A percentile compares a stretch with the other conserved stretches of the same genome.
These are phyloP conservation scores for Epirrhoe alternata DNA, from an alignment of 2,888 invertebrate genomes.

Conservation along the genomic window DNA sequence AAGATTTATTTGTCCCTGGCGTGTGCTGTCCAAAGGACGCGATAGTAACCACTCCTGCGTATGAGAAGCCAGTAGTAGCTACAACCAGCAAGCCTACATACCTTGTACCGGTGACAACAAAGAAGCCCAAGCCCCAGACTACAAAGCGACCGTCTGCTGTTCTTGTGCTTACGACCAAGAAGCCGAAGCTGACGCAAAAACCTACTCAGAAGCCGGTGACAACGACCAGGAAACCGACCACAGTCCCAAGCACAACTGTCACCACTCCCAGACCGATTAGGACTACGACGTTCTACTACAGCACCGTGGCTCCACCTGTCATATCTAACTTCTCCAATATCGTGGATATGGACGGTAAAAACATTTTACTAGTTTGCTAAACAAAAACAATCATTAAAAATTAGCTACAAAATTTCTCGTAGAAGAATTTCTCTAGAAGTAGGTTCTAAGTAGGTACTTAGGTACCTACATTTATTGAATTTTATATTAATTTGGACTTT, in stretches of 20 bases:
- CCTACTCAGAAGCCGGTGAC: conserved; percentile 38
- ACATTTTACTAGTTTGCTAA: not conserved
- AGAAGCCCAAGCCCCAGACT: conserved; percentile 59
- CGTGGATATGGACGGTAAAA: conserved; percentile 82
- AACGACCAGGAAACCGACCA: conserved; percentile 57
- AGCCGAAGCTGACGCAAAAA: conserved; percentile 54
- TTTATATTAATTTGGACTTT: not conserved
- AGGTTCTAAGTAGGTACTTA: no score
- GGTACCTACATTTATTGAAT: no score
- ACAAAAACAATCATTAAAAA: not conserved
- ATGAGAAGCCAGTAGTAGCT: conserved; percentile 66
- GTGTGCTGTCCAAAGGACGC: conserved; percentile 92
- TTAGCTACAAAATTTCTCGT: no score
- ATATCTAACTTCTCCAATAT: conserved; percentile 79
- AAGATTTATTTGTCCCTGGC: conserved; percentile 95
- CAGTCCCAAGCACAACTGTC: conserved; percentile 50
- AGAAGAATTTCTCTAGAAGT: no score
- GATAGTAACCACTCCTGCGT: conserved; percentile 58
- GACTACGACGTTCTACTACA: conserved; percentile 75
- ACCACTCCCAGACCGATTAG: conserved; percentile 61
- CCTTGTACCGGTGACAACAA: conserved; percentile 73
- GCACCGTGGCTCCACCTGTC: conserved; percentile 68
- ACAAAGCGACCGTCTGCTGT: conserved; percentile 62
- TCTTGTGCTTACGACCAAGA: conserved; percentile 63
- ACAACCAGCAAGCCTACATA: conserved; percentile 76